Conservation (phyloP, 53 echinoderm and acorn worm genomes). For the Zoroaster sp. region DNA sequence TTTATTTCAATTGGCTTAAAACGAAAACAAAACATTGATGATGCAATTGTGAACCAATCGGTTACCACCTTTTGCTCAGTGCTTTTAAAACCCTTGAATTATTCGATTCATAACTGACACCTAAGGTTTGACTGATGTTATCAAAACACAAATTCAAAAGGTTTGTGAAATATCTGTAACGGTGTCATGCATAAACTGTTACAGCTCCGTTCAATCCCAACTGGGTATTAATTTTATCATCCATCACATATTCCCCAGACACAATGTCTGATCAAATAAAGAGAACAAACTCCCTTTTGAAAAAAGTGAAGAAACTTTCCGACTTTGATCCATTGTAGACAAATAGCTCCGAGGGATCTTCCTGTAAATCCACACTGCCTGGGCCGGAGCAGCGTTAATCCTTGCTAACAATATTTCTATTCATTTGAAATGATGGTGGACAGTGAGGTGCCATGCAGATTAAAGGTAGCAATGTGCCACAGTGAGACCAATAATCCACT, state of each 20-base stretch:
- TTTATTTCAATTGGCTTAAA: too few species aligned
- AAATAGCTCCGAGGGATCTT: slow-evolving; percentile 43
- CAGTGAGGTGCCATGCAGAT: slow-evolving; percentile 33
- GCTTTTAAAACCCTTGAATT: too few species aligned
- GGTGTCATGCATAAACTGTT: not conserved
- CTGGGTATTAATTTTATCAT: not conserved
- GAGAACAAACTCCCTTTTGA: not conserved
- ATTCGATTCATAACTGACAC: too few species aligned
- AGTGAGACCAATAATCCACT: not conserved
- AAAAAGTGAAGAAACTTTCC: not conserved
- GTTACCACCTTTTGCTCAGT: too few species aligned
- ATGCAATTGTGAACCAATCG: too few species aligned
- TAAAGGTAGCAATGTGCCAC: not conserved
- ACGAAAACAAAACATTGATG: too few species aligned
- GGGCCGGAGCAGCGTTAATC: not conserved
- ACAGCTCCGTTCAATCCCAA: not conserved
- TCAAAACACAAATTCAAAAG: too few species aligned
- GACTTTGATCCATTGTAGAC: slow-evolving; percentile 35
- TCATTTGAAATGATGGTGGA: slow-evolving; percentile 26
- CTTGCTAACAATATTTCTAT: slow-evolving; percentile 47
- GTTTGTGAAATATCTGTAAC: not conserved
- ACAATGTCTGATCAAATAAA: slow-evolving; percentile 19
- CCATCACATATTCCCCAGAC: slow-evolving; percentile 21
- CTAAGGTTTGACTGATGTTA: too few species aligned
- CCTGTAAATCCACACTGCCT: not conserved